Evolutionary conservation across 2,888 invertebrate species (phyloP), one percentile per base, ranked within the genome.

Genomic region (Hydroisotoma schaefferi): DNA sequence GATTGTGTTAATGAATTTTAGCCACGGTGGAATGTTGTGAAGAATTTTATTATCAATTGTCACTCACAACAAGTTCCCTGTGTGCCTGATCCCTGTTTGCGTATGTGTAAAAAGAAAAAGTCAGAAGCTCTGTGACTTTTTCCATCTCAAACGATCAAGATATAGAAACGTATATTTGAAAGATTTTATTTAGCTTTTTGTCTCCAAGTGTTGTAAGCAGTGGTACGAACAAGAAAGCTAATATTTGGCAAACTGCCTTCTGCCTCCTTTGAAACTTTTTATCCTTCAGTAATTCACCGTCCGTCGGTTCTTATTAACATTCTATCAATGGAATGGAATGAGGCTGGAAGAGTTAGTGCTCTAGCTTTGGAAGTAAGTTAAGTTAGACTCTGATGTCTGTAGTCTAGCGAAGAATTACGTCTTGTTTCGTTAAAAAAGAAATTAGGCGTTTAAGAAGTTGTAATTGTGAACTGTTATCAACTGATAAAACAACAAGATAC

Each of bases 291-390:
- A 46, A 46, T 46, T 46, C 25, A n/a, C n/a, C 15, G 33, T 46
- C 23, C 20, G 46, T 46, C 46, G 23, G 46, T 46, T 46, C 46
- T 46, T 46, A 46, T 46, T 46, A 46, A 46, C 46, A 46, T 46
- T 46, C 46, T 46, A 46, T 46, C 6, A 46, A 46, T 46, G 46
- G 46, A 46, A 46, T 40, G 40, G 40, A 40, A 40, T 40, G 40
- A 40, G 40, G 15, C 40, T 40, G n/a, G 20, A 15, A 4, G 20
- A 40, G 40, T 10, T 15, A 40, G 40, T 15, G 20, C 5, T 5
- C 5, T 15, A 40, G 20, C n/a, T 8, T 8, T 40, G 20, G 20
- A 40, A 40, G 40, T 8, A 33, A 33, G 33, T 10, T 40, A 40
- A 15, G n/a, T n/a, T n/a, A n/a, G n/a, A n/a, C n/a, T n/a, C n/a